These are phyloP conservation scores for Holcopasites calliopsidis DNA, from an alignment of 1,140 invertebrate species.

Conservation along the genomic window DNA sequence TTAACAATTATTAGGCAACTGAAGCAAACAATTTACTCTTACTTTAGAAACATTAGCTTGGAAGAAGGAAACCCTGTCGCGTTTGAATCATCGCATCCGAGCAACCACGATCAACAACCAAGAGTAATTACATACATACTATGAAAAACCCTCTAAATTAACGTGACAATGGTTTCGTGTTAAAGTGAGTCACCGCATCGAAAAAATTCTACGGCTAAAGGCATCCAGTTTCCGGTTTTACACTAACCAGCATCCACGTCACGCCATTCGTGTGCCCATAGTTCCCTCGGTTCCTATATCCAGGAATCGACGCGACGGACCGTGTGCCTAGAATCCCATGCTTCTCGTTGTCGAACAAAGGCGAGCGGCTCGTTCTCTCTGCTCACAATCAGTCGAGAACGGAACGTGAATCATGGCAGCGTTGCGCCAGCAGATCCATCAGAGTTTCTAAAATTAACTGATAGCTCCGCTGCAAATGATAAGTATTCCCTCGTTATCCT, in stretches of 20 bases:
- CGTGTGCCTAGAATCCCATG: constrained; percentile 3
- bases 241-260: constrained; percentile 36
- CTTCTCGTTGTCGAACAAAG: constrained; percentile 26
- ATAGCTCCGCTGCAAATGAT: constrained; percentile 42
- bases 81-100: constrained; percentile 4
- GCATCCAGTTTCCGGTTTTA: constrained; percentile 49
- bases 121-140: no score
- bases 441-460: constrained; percentile 33
- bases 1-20: no score
- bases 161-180: not conserved
- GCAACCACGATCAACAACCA: no score
- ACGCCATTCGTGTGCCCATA: constrained; percentile 29
- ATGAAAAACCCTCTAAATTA: constrained; percentile 37
- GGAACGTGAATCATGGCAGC: constrained; percentile 42
- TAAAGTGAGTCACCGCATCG: constrained; percentile 43
- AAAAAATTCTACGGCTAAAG: constrained; percentile 36
- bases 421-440: constrained; percentile 5
- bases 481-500: constrained; percentile 42
- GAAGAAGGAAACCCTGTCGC: not conserved
- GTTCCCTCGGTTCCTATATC: constrained; percentile 11
- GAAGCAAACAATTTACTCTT: no score
- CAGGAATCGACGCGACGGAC: not conserved
- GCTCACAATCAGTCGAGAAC: constrained; percentile 1
- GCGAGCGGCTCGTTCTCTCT: not conserved
- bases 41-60: no score